Percentiles rank a stretch among this genome's conserved stretches.
Conservation (phyloP, 2,888 invertebrate species). For the Panorpa germanica region DNA sequence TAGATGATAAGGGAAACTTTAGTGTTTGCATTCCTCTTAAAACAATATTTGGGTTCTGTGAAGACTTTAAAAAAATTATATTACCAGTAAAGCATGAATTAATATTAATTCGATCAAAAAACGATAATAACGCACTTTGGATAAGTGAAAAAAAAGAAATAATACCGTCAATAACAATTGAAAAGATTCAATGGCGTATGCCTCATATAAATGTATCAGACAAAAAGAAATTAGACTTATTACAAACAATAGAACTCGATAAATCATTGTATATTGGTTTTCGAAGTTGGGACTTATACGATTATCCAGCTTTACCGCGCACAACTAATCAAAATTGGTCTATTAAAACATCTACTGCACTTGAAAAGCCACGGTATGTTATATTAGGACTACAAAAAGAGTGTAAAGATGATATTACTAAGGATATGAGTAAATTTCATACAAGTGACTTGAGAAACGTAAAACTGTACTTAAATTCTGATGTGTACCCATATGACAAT, state of each 20-base stretch:
- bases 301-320: conserved; percentile 18
- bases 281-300: conserved; percentile 20
- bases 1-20: conserved; percentile 14
- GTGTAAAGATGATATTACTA: conserved; percentile 15
- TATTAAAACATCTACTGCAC: conserved; percentile 16
- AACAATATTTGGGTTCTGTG: conserved; percentile 18
- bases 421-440: conserved; percentile 13
- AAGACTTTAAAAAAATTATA: conserved; percentile 20
- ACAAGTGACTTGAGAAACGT: conserved; percentile 18
- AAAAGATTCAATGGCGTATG: conserved; percentile 14
- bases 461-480: conserved; percentile 19
- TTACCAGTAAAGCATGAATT: conserved; percentile 21
- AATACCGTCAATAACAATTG: conserved; percentile 10
- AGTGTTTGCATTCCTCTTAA: conserved; percentile 18
- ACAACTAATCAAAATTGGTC: conserved; percentile 18
- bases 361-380: conserved; percentile 21
- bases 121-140: conserved; percentile 15
- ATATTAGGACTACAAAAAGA: conserved; percentile 21
- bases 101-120: conserved; percentile 17
- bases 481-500: conserved; percentile 19
- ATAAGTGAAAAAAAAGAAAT: conserved; percentile 9
- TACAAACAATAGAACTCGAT: too few relatives aligned
- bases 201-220: conserved; percentile 13
- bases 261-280: too few relatives aligned
- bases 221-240: conserved; percentile 14